These are phyloP conservation scores for Leptodirus hochenwartii DNA, from an alignment of 2,888 invertebrate species.

Conservation along the genomic window DNA sequence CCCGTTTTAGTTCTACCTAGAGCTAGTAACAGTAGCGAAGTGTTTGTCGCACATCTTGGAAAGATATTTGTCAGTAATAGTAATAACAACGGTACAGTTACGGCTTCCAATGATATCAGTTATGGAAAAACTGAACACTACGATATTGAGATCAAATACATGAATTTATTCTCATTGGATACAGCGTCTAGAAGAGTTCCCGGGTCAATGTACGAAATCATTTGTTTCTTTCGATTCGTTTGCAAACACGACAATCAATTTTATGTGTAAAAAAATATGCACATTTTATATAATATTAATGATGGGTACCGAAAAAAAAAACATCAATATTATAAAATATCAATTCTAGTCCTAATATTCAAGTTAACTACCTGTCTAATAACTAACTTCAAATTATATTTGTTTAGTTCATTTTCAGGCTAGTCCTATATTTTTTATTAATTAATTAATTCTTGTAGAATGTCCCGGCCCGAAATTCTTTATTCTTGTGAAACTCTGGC, in stretches of 20 bases:
- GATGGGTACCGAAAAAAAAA: too few species aligned
- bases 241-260: too few species aligned
- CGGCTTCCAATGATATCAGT: slow-evolving; percentile 14
- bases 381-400: too few species aligned
- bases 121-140: slow-evolving; percentile 29
- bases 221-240: too few species aligned
- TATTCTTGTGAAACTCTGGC: slow-evolving; percentile 58
- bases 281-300: neutral
- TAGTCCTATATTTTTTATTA: too few species aligned
- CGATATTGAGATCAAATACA: slow-evolving; percentile 60
- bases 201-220: slow-evolving; percentile 19
- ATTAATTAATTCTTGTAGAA: slow-evolving; percentile 23
- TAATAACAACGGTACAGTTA: slow-evolving; percentile 17
- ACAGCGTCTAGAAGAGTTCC: slow-evolving; percentile 29
- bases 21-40: slow-evolving; percentile 56
- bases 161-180: slow-evolving; percentile 70
- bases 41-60: slow-evolving; percentile 83
- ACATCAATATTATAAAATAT: too few species aligned
- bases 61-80: slow-evolving; percentile 49
- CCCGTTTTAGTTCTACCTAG: slow-evolving; percentile 83
- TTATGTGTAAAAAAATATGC: neutral
- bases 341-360: slow-evolving; percentile 7
- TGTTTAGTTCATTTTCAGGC: too few species aligned
- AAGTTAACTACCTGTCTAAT: too few species aligned
- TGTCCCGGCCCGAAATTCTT: slow-evolving; percentile 38